A percentile compares a stretch with the other conserved stretches of the same genome.
Conservation (phyloP, 1,140 invertebrate species). For the Tetramorium alpestre region DNA sequence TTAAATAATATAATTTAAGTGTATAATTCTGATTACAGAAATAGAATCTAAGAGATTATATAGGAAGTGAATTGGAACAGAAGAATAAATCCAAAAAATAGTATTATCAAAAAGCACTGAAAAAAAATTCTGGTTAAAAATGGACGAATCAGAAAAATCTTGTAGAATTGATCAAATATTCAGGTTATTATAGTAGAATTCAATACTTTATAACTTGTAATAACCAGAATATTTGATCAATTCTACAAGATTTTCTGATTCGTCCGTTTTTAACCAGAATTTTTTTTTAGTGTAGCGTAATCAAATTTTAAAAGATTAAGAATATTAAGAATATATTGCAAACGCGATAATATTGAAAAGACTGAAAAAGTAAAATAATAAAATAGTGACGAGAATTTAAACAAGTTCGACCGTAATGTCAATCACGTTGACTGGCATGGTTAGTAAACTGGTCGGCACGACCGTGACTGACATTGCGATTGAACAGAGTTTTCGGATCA, state of each 20-base stretch:
- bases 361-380: not conserved
- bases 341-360: not conserved
- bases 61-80: not conserved
- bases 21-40: not conserved
- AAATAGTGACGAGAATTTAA: not conserved
- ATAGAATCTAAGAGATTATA: not conserved
- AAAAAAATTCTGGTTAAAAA: too few species aligned
- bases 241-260: too few species aligned
- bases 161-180: too few species aligned
- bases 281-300: too few species aligned
- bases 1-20: not conserved
- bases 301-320: not conserved
- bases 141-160: too few species aligned
- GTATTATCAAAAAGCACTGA: too few species aligned
- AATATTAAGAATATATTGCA: not conserved
- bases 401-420: not conserved
- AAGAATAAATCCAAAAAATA: not conserved
- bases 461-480: slow-evolving; percentile 22
- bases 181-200: too few species aligned
- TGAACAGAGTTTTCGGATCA: slow-evolving; percentile 31
- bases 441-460: not conserved
- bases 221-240: too few species aligned
- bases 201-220: too few species aligned
- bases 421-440: slow-evolving; percentile 17
- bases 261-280: too few species aligned